Percentiles rank a stretch among this genome's conserved stretches.
These are phyloP conservation scores for Zophobas atratus DNA, from an alignment of 1,140 invertebrate genomes.

Conservation along the genomic window DNA sequence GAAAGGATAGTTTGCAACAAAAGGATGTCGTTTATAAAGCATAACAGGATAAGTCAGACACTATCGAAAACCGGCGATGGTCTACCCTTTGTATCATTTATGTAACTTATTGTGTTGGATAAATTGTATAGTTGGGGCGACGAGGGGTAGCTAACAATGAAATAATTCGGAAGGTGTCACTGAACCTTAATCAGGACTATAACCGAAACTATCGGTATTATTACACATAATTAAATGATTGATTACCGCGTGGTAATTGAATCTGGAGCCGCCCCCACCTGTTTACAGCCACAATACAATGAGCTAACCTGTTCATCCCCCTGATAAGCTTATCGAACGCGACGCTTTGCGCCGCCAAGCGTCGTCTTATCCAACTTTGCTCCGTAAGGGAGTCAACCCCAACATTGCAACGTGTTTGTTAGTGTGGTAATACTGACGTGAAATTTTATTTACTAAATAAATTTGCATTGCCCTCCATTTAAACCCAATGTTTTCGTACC, in stretches of 20 bases:
- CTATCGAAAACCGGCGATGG: conserved; percentile 16
- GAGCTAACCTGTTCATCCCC: conserved; percentile 46
- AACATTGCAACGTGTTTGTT: conserved; percentile 64
- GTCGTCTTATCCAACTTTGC: conserved; percentile 58
- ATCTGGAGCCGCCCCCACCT: neutral
- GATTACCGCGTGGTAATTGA: neutral
- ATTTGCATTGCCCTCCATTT: conserved; percentile 1
- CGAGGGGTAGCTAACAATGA: conserved; percentile 19
- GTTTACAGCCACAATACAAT: conserved; percentile 1
- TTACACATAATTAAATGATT: conserved; percentile 1
- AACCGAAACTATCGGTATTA: neutral
- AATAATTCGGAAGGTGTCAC: conserved; percentile 27
- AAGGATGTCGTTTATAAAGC: too few species aligned
- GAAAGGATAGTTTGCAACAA: too few species aligned
- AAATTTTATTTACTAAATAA: conserved; percentile 46
- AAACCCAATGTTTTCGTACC: conserved; percentile 15
- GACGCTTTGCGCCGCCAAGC: conserved; percentile 64
- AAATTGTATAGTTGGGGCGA: conserved; percentile 4
- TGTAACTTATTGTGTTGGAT: conserved; percentile 13
- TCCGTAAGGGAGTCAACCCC: conserved; percentile 66
- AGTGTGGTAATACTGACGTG: conserved; percentile 57
- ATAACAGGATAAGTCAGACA: neutral
- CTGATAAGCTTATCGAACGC: conserved; percentile 61
- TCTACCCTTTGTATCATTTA: conserved; percentile 6
- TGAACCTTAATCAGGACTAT: conserved; percentile 3